Conservation (phyloP, 2,113 vertebrate genomes). For the Ancistrus triradiatus region DNA sequence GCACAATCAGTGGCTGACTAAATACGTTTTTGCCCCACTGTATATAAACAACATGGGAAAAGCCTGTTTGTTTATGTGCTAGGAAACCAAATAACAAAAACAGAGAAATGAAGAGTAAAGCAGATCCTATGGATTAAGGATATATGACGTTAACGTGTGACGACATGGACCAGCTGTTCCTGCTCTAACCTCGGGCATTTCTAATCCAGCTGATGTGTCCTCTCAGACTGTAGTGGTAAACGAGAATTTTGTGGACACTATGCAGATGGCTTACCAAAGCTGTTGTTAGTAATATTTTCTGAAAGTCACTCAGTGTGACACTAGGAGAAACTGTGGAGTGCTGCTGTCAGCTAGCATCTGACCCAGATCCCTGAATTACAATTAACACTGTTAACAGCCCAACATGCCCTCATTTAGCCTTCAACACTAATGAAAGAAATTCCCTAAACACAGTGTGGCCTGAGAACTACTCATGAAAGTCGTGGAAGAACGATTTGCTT, state of each 20-base stretch:
- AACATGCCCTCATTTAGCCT: conserved; percentile 24
- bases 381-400: conserved; percentile 35
- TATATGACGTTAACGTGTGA: conserved; percentile 18
- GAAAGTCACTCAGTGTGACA: background rate
- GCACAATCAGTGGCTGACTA: too few species aligned
- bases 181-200: conserved; percentile 28
- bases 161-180: conserved; percentile 35
- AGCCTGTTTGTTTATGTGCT: too few species aligned
- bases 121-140: background rate
- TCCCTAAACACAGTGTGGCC: conserved; percentile 39
- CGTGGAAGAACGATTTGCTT: conserved; percentile 16
- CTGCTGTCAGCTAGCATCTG: conserved; percentile 14
- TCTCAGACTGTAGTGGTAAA: conserved; percentile 10
- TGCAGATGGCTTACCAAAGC: background rate
- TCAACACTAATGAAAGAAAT: conserved; percentile 28
- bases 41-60: too few species aligned
- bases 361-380: conserved; percentile 33
- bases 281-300: conserved; percentile 2
- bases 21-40: too few species aligned
- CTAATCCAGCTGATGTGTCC: conserved; percentile 3
- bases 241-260: background rate
- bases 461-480: conserved; percentile 23
- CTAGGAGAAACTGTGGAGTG: conserved; percentile 7
- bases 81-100: too few species aligned
- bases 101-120: conserved; percentile 7